Evolutionary conservation across 2,888 invertebrate genomes (phyloP).

Genomic region (Ichneumon xanthorius): DNA sequence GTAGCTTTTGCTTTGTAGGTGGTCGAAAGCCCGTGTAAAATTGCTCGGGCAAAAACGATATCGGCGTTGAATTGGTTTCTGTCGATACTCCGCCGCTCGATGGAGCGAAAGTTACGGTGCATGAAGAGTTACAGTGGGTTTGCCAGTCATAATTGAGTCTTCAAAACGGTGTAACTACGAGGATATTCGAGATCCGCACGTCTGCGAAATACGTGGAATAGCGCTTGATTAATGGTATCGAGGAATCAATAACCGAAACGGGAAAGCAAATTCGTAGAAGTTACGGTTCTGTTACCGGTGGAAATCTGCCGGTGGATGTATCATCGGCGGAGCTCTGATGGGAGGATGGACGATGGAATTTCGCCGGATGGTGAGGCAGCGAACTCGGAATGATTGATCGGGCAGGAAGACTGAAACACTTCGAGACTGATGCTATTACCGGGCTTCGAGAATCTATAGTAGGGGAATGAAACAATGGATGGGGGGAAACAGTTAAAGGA

Average conservation of each 20-base stretch:
- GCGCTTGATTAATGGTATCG: conserved; percentile 53
- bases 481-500: conserved; percentile 71
- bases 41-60: neutral
- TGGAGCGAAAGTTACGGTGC: neutral
- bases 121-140: neutral
- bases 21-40: neutral
- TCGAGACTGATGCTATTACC: conserved; percentile 29
- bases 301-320: neutral
- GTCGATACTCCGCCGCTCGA: neutral
- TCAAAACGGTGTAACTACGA: conserved; percentile 10
- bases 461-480: conserved; percentile 68
- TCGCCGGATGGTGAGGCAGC: conserved; percentile 28
- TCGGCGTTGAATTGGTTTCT: neutral
- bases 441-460: conserved; percentile 1
- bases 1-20: neutral
- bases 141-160: conserved; percentile 12
- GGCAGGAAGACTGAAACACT: conserved; percentile 58
- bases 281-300: neutral
- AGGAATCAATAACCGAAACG: conserved; percentile 46
- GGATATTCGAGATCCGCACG: neutral
- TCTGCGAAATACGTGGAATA: conserved; percentile 3
- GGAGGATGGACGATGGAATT: conserved; percentile 31
- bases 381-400: conserved; percentile 76
- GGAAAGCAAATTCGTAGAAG: conserved; percentile 24
- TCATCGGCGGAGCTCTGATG: neutral